phyloP scores from a whole-genome alignment of 1,140 invertebrate genomes.

The Tetragonula clypearis region DNA sequence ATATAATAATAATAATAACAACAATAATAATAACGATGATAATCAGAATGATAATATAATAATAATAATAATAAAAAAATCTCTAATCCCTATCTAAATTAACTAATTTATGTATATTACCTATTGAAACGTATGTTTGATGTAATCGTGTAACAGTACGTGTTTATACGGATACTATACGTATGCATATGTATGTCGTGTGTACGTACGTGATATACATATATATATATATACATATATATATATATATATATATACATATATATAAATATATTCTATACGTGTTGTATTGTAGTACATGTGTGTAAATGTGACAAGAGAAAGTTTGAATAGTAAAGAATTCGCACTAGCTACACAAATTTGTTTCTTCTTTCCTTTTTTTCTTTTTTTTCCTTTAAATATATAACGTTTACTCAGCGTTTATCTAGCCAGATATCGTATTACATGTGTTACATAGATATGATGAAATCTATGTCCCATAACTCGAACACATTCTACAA shows the following conservation, averaged over 20 bases:
- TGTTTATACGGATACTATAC: background rate
- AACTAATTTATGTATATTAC: slow-evolving; percentile 59
- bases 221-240: no score
- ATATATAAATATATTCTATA: background rate
- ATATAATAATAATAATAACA: slow-evolving; percentile 33
- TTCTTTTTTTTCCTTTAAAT: background rate
- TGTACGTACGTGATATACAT: background rate
- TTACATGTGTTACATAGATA: slow-evolving; percentile 17
- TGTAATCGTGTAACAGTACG: slow-evolving; percentile 34
- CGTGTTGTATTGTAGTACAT: slow-evolving; percentile 17
- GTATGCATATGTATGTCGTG: background rate
- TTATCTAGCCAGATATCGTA: slow-evolving; percentile 61
- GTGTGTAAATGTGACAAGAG: slow-evolving; percentile 9
- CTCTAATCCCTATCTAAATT: slow-evolving; percentile 64
- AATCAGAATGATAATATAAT: background rate
- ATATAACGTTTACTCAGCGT: slow-evolving; percentile 62
- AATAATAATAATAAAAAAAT: slow-evolving; percentile 46
- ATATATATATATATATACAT: background rate
- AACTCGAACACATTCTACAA: slow-evolving; percentile 58
- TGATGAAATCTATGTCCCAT: slow-evolving; percentile 18
- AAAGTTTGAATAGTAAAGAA: background rate
- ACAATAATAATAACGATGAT: background rate
- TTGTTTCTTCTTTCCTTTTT: slow-evolving; percentile 45
- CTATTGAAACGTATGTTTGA: slow-evolving; percentile 18
- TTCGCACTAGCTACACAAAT: slow-evolving; percentile 54